Evolutionary conservation across 2,888 invertebrate genomes (phyloP).

Genomic region (Nowickia ferox): DNA sequence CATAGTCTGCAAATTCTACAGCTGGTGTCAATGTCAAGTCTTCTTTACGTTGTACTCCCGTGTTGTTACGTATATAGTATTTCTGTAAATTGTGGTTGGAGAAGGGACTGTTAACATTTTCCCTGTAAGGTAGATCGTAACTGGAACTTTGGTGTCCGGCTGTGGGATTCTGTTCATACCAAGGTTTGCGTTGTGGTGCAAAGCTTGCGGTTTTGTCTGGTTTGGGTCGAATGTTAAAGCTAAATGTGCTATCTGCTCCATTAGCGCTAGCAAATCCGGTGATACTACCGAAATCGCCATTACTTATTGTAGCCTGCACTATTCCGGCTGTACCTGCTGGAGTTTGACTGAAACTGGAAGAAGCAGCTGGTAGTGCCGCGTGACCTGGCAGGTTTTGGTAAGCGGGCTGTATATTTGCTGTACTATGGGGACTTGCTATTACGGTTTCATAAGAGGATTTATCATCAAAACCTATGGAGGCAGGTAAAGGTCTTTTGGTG

Average conservation of each 20-base stretch:
- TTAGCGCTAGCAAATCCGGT: slow-evolving; percentile 78
- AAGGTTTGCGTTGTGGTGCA: slow-evolving; percentile 72
- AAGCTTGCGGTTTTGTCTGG: slow-evolving; percentile 73
- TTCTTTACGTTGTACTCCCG: slow-evolving; percentile 74
- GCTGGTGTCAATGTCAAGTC: slow-evolving; percentile 71
- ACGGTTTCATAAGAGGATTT: slow-evolving; percentile 50
- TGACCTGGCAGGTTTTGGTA: slow-evolving; percentile 60
- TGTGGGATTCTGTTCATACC: slow-evolving; percentile 69
- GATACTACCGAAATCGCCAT: slow-evolving; percentile 79
- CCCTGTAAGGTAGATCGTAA: slow-evolving; percentile 75
- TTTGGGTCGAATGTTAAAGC: slow-evolving; percentile 80
- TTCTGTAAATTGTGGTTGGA: slow-evolving; percentile 74
- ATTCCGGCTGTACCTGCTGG: slow-evolving; percentile 72
- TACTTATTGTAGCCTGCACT: slow-evolving; percentile 78
- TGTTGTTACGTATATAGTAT: slow-evolving; percentile 69
- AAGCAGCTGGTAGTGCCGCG: slow-evolving; percentile 36
- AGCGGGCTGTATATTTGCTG: slow-evolving; percentile 27
- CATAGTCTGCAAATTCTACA: slow-evolving; percentile 72
- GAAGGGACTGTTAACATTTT: slow-evolving; percentile 76
- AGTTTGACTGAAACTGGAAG: slow-evolving; percentile 74
- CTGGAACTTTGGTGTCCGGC: slow-evolving; percentile 73
- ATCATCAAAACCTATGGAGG: slow-evolving; percentile 50
- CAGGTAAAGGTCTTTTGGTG: slow-evolving; percentile 50
- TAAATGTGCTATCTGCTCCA: slow-evolving; percentile 81
- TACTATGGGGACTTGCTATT: slow-evolving; percentile 62